A percentile compares a stretch with the other conserved stretches of the same genome.
Evolutionary conservation across 2,113 vertebrate genomes (phyloP).

Genomic region (Centrocercus urophasianus): DNA sequence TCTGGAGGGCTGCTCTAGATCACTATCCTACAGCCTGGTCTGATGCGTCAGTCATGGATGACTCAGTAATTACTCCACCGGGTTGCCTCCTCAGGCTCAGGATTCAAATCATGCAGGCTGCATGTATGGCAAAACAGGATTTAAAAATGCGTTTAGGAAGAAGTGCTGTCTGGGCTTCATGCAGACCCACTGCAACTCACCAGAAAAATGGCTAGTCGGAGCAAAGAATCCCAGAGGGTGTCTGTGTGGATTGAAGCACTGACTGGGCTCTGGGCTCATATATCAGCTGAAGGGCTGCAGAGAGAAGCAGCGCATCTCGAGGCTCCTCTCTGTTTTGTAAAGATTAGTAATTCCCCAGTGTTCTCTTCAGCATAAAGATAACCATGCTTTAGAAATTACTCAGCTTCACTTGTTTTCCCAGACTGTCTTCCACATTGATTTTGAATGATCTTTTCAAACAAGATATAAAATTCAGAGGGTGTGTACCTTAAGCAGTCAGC

Average conservation of each 20-base stretch:
- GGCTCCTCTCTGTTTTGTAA: constrained; percentile 42
- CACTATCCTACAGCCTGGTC: constrained; percentile 21
- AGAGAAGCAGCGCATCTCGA: neutral
- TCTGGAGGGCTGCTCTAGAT: neutral
- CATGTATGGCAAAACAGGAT: constrained; percentile 43
- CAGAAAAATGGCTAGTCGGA: constrained; percentile 11
- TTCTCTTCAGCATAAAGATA: constrained; percentile 35
- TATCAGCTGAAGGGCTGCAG: constrained; percentile 35
- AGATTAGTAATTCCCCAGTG: constrained; percentile 56
- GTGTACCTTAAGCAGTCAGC: neutral
- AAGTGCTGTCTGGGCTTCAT: constrained; percentile 5
- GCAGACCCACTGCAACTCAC: neutral
- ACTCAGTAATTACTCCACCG: constrained; percentile 7
- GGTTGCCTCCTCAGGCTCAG: constrained; percentile 30
- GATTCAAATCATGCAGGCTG: constrained; percentile 37
- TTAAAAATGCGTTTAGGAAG: constrained; percentile 14
- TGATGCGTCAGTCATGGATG: neutral
- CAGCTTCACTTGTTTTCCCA: constrained; percentile 50
- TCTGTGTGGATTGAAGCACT: constrained; percentile 24
- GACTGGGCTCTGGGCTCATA: constrained; percentile 25
- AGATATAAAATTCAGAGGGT: constrained; percentile 42
- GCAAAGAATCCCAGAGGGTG: constrained; percentile 20
- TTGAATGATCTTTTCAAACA: constrained; percentile 62
- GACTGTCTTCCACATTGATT: constrained; percentile 48
- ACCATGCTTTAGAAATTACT: constrained; percentile 48